These are phyloP conservation scores for Gambelia wislizenii DNA, from an alignment of 2,797 vertebrate genomes.

Conservation along the genomic window DNA sequence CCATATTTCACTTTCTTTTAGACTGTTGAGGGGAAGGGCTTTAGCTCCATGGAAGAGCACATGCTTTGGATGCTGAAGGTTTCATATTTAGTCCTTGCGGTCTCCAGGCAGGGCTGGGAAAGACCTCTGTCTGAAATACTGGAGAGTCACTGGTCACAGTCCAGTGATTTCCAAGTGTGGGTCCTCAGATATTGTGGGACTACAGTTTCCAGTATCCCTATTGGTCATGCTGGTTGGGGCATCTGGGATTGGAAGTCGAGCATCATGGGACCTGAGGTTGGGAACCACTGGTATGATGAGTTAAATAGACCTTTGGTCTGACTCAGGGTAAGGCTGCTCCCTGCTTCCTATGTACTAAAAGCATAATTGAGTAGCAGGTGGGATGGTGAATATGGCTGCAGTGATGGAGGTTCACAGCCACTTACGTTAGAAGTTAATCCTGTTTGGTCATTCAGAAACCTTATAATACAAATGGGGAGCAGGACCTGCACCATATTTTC, in stretches of 20 bases:
- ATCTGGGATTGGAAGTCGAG: not conserved
- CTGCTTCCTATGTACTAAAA: not conserved
- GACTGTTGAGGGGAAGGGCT: not conserved
- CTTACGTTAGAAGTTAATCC: not conserved
- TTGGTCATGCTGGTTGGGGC: not conserved
- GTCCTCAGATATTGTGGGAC: not conserved
- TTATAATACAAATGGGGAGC: not conserved
- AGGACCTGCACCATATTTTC: not conserved
- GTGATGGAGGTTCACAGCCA: not conserved
- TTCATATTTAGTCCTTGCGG: not conserved
- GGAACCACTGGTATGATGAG: not conserved
- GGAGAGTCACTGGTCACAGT: not conserved
- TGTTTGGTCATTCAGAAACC: not conserved
- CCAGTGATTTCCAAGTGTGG: not conserved
- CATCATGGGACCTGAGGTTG: not conserved
- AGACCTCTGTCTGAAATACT: not conserved
- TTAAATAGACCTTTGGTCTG: not conserved
- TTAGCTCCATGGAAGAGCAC: not conserved
- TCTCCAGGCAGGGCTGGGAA: not conserved
- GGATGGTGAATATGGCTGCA: not conserved
- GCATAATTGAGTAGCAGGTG: not conserved
- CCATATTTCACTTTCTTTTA: not conserved
- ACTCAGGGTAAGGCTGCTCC: not conserved
- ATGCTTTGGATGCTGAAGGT: not conserved
- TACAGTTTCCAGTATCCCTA: not conserved